Conservation (phyloP, 1,140 invertebrate genomes). For the Drosophila pandora region DNA sequence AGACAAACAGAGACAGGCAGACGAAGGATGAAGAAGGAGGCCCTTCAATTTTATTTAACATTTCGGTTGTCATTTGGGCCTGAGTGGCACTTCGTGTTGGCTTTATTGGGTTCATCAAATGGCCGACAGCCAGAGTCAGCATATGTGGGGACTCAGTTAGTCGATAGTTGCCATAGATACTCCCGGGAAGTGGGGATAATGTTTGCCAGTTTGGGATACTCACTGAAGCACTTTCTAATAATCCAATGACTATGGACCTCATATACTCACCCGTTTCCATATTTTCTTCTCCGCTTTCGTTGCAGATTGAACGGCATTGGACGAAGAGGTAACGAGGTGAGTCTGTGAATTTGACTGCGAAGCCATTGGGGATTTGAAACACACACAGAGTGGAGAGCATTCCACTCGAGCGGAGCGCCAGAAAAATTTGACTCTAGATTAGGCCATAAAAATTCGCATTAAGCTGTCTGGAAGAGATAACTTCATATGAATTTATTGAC, state of each 20-base stretch:
- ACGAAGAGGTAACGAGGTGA: conserved; percentile 42
- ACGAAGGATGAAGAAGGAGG: conserved; percentile 1
- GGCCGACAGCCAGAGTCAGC: conserved; percentile 57
- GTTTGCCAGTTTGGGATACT: conserved; percentile 9
- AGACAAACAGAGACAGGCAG: not conserved
- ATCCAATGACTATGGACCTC: conserved; percentile 19
- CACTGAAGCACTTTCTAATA: conserved; percentile 24
- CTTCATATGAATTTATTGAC: conserved; percentile 81
- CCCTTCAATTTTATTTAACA: conserved; percentile 77
- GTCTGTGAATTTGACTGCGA: conserved; percentile 37
- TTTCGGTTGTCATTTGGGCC: conserved; percentile 61
- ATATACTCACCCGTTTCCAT: conserved; percentile 12
- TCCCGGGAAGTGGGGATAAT: conserved; percentile 18
- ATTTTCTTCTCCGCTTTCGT: conserved; percentile 14
- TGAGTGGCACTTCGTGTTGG: conserved; percentile 69
- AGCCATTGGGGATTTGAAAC: conserved; percentile 43
- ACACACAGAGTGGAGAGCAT: conserved; percentile 20
- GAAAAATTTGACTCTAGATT: conserved; percentile 77
- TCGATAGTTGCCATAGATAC: conserved; percentile 60
- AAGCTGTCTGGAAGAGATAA: conserved; percentile 81
- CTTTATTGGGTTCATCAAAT: conserved; percentile 79
- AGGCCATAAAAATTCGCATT: conserved; percentile 78
- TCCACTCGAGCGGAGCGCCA: conserved; percentile 34
- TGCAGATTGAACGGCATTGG: conserved; percentile 25
- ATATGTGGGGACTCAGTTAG: conserved; percentile 59